Base-by-base conservation (phyloP, 2,888 invertebrate species). In the Sinhomidia bicolor region DNA sequence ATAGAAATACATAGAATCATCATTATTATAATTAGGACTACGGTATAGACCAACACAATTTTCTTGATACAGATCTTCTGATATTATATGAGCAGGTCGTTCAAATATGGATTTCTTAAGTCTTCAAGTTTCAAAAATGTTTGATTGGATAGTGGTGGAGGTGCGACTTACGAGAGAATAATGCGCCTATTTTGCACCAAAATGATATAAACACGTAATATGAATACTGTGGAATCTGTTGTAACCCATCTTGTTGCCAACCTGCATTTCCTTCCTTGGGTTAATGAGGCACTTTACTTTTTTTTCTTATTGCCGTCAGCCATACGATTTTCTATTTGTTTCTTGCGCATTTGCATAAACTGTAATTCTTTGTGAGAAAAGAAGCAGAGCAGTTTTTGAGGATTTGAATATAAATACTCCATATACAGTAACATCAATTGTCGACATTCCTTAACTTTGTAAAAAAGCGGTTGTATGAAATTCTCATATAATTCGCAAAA, bases 261-360 rank as follows among this genome's bases (percentile, higher is more conserved):
- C 41, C 23, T 65, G 47, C 54, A 71, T 68, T 82, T 82, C 82
- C 82, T 68, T 82, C 65, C 82, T 81, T 76, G n/a, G 68, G 68
- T 47, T 71, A 82, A 82, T 82, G 44, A 81, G 62, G 65, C 65
- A 32, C 14, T 62, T 62, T 14, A 29, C 12, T 29, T 62, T 7
- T 14, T 26, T 68, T 7, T 47, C 17, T 36, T 68, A 68, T 36
- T 36, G 65, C 65, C 36, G 1, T 68, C n/a, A 32, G 65, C 36
- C 17, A 68, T 68, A n/a, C 17, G 17, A 17, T 36, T 68, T 36
- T 74, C 5, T 47, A 74, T 74, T 68, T 74, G 74, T 74, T 74
- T 74, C 32, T 17, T 47, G 26, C 23, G 3, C 7, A 47, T 74
- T 74, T 74, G 47, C 74, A 74, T 74, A 74, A 74, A 74, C 9